Percentiles rank a stretch among this genome's conserved stretches.
Conservation (phyloP, 2,888 invertebrate genomes). For the Chrysodeixis includens region DNA sequence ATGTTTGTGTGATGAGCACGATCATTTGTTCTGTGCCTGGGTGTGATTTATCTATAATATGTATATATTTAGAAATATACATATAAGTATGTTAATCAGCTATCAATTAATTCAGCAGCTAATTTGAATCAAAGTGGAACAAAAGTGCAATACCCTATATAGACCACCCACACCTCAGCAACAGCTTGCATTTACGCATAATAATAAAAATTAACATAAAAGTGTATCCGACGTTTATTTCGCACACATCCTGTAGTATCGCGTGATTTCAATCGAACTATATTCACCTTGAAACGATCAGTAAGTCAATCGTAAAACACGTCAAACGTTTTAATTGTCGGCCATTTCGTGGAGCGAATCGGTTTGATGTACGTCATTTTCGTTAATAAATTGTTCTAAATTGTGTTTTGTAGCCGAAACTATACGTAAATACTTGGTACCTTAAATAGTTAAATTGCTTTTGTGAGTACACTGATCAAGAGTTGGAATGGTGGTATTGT, state of each 20-base stretch:
- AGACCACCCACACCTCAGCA: constrained; percentile 10
- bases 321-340: constrained; percentile 58
- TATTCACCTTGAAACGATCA: constrained; percentile 68
- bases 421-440: background rate
- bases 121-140: too few species aligned
- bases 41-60: too few species aligned
- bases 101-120: too few species aligned
- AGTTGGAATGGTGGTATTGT: too few species aligned
- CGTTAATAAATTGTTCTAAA: constrained; percentile 15
- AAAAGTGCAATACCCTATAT: too few species aligned
- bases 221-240: background rate
- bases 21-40: too few species aligned
- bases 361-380: constrained; percentile 42
- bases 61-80: too few species aligned
- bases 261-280: constrained; percentile 63
- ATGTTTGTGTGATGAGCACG: too few species aligned
- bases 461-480: too few species aligned
- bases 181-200: background rate
- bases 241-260: constrained; percentile 29
- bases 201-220: constrained; percentile 1
- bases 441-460: too few species aligned
- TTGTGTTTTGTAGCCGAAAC: constrained; percentile 7
- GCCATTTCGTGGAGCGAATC: constrained; percentile 29
- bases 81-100: too few species aligned
- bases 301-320: constrained; percentile 46